Conservation (phyloP, 2,797 vertebrate species). For the Urocyon cinereoargenteus region DNA sequence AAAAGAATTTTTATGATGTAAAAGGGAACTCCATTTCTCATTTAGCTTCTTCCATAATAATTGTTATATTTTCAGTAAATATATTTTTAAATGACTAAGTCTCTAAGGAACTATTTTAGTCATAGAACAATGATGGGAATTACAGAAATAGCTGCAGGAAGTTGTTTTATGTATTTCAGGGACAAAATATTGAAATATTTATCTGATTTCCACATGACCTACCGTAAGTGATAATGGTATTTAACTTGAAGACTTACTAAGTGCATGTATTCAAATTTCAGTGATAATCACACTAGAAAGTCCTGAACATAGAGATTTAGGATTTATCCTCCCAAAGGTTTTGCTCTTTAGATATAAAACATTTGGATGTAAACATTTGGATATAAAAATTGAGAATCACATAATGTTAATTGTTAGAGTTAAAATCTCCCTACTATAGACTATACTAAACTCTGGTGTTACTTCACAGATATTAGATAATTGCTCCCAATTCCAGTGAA, state of each 20-base stretch:
- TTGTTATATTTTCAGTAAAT: background rate
- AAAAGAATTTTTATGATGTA: background rate
- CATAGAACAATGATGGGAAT: background rate
- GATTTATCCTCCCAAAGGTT: background rate
- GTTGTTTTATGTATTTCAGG: background rate
- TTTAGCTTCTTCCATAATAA: background rate
- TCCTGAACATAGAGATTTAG: background rate
- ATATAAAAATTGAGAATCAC: background rate
- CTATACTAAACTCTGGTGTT: background rate
- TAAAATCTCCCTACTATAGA: background rate
- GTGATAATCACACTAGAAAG: background rate
- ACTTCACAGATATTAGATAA: background rate
- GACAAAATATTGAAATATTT: background rate
- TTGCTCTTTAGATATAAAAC: background rate
- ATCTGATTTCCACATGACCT: background rate
- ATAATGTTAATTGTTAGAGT: background rate
- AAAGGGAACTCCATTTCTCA: background rate
- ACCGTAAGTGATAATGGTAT: background rate
- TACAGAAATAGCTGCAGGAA: background rate
- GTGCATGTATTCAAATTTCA: background rate
- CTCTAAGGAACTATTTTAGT: background rate
- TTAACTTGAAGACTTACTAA: slow-evolving; percentile 24
- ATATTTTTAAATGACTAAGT: background rate
- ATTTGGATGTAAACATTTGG: background rate
- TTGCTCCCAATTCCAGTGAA: background rate